Evolutionary conservation across 2,888 invertebrate species (phyloP), one percentile per base, ranked within the genome.

Genomic region (Salpingus planirostris): DNA sequence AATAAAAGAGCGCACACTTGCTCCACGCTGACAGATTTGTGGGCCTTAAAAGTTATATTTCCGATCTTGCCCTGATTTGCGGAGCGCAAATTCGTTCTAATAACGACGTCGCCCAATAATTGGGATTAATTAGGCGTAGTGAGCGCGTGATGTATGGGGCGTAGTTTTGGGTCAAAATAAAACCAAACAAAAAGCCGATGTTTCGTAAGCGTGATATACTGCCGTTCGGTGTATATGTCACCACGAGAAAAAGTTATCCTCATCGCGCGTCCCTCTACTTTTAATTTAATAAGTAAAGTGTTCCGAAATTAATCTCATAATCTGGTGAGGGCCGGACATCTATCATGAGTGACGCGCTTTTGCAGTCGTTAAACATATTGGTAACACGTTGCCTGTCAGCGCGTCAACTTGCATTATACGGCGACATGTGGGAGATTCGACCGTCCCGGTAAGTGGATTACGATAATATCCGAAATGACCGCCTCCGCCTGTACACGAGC

Each of bases 261-360:
- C 18, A 6, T 8, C 18, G 5, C 18, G 5, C 18, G 5, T 18
- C 5, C 21, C 43, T 41, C 45, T 41, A 34, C 42, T 44, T 42
- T 46, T 47, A 50, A 52, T 52, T 48, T 46, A 48, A 52, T 52
- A 49, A 50, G 45, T 43, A 45, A 46, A 49, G 47, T 47, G 49
- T 46, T 44, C 40, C 39, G 38, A 44, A 44, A 47, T 52, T 50
- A 52, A 52, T 52, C 46, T 43, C 42, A 52, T 52, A 47, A 47
- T 46, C 44, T 43, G 35, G 38, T 30, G 39, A 18, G 21, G 33
- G 40, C 39, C 31, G 46, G 49, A 49, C 50, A 50, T 49, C 45
- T 49, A 49, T 49, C 46, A 49, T 29, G 41, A 43, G 24, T 49
- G 49, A 49, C 49, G 43, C 38, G 44, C 44, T 44, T 43, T 38